These are phyloP conservation scores for Actinernus sp. DNA, from an alignment of 92 coral and sea anemone genomes.

Conservation along the genomic window DNA sequence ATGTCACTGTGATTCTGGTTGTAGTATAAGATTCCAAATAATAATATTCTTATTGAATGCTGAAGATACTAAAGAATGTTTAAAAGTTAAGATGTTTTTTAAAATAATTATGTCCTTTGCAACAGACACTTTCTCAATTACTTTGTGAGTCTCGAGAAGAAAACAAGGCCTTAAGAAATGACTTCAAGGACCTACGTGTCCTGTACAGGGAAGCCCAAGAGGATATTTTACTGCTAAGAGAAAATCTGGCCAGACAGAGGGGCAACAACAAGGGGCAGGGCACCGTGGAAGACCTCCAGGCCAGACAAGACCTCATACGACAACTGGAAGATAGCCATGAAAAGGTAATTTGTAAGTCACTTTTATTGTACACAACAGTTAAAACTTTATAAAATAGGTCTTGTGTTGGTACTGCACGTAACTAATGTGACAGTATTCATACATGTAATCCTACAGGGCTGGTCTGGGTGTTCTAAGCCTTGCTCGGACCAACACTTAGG, in stretches of 20 bases:
- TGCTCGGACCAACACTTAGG: too few relatives aligned
- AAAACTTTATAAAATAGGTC: too few relatives aligned
- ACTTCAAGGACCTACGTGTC: slow-evolving; percentile 78
- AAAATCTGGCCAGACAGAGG: slow-evolving; percentile 77
- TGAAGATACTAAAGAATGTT: too few relatives aligned
- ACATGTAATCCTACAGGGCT: too few relatives aligned
- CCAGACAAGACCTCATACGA: slow-evolving; percentile 75
- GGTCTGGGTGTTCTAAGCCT: too few relatives aligned
- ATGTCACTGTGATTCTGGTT: not conserved
- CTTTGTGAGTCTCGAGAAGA: slow-evolving; percentile 85
- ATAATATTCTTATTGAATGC: too few relatives aligned
- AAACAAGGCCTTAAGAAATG: slow-evolving; percentile 87
- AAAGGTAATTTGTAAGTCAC: slow-evolving; percentile 64
- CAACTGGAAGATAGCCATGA: slow-evolving; percentile 86
- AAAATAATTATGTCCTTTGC: not conserved
- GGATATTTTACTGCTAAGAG: slow-evolving; percentile 85
- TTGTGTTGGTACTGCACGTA: too few relatives aligned
- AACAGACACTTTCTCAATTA: slow-evolving; percentile 83
- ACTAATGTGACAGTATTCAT: too few relatives aligned
- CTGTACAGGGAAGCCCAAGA: slow-evolving; percentile 96
- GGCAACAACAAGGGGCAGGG: slow-evolving; percentile 35
- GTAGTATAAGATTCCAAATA: too few relatives aligned
- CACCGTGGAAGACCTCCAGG: slow-evolving; percentile 59
- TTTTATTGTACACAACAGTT: too few relatives aligned
- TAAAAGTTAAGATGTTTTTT: too few relatives aligned